These are phyloP conservation scores for Elmis aenea DNA, from an alignment of 2,888 invertebrate species.

Conservation along the genomic window DNA sequence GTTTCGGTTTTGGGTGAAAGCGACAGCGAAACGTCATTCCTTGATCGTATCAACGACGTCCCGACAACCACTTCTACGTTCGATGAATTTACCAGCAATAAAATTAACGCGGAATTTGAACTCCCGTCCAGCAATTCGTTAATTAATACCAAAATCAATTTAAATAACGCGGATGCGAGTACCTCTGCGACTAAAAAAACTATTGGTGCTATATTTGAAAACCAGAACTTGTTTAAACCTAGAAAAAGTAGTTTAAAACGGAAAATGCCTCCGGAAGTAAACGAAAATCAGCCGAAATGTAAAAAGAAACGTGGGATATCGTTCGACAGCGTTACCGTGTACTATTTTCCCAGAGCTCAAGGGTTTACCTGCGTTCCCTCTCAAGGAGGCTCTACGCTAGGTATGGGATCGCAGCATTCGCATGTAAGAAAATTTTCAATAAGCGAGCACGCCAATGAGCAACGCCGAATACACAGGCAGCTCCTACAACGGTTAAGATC, in stretches of 20 bases:
- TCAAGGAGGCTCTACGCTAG: slow-evolving; percentile 85
- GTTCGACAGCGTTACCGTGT: slow-evolving; percentile 90
- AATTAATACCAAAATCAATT: slow-evolving; percentile 4
- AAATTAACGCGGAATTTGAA: slow-evolving; percentile 22
- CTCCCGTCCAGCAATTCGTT: slow-evolving; percentile 25
- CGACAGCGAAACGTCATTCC: slow-evolving; percentile 52
- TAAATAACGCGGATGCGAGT: slow-evolving; percentile 2
- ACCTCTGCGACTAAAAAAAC: too few relatives aligned
- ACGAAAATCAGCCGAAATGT: slow-evolving; percentile 49
- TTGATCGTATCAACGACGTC: slow-evolving; percentile 42
- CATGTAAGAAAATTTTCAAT: slow-evolving; percentile 75
- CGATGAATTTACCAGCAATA: slow-evolving; percentile 4
- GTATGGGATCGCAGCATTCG: slow-evolving; percentile 76
- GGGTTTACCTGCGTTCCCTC: slow-evolving; percentile 90
- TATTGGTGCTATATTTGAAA: background rate
- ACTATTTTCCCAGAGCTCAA: slow-evolving; percentile 89
- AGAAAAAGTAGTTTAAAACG: slow-evolving; percentile 68
- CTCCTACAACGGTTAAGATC: slow-evolving; percentile 66
- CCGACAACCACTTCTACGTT: slow-evolving; percentile 14
- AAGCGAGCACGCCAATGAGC: slow-evolving; percentile 83
- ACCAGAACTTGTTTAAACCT: slow-evolving; percentile 30
- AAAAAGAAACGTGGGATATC: slow-evolving; percentile 77
- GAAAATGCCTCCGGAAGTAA: slow-evolving; percentile 49
- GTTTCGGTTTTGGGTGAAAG: slow-evolving; percentile 38
- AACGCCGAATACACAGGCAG: slow-evolving; percentile 79